A percentile compares a stretch with the other conserved stretches of the same genome.
phyloP scores from a whole-genome alignment of 1,140 invertebrate genomes.

The Anadara kagoshimensis region DNA sequence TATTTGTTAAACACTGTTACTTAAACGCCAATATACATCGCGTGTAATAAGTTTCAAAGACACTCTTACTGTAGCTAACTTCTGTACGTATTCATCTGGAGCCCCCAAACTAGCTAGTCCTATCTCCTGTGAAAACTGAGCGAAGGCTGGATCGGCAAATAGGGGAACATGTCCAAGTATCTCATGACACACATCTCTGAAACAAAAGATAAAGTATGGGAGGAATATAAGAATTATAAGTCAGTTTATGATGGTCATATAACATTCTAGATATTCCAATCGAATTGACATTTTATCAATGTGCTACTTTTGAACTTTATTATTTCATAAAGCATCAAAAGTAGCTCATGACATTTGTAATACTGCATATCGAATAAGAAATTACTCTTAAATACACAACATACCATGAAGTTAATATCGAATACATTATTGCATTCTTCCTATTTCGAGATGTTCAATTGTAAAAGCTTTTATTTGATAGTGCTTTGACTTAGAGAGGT shows the following conservation, averaged over 20 bases:
- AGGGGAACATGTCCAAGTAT: constrained; percentile 91
- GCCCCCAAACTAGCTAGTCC: constrained; percentile 93
- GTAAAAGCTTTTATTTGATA: background rate
- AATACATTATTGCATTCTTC: too few relatives aligned
- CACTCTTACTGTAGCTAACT: constrained; percentile 90
- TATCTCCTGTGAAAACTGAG: constrained; percentile 99
- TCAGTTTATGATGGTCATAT: background rate
- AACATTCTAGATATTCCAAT: too few relatives aligned
- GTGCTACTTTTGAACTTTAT: too few relatives aligned
- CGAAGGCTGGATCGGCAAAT: constrained; percentile 97
- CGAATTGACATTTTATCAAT: too few relatives aligned
- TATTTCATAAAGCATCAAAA: too few relatives aligned
- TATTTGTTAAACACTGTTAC: too few relatives aligned
- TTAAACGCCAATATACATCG: too few relatives aligned
- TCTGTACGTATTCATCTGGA: constrained; percentile 97
- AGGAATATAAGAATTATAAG: background rate
- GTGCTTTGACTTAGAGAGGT: background rate
- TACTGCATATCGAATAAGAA: too few relatives aligned
- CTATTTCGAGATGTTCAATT: too few relatives aligned
- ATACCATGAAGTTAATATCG: too few relatives aligned
- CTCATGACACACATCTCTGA: constrained; percentile 78
- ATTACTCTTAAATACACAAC: too few relatives aligned
- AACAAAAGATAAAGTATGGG: constrained; percentile 10
- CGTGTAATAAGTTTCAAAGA: background rate
- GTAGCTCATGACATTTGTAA: too few relatives aligned